These are phyloP conservation scores for Drosophila antonietae DNA, from an alignment of 2,888 invertebrate species.

Conservation along the genomic window DNA sequence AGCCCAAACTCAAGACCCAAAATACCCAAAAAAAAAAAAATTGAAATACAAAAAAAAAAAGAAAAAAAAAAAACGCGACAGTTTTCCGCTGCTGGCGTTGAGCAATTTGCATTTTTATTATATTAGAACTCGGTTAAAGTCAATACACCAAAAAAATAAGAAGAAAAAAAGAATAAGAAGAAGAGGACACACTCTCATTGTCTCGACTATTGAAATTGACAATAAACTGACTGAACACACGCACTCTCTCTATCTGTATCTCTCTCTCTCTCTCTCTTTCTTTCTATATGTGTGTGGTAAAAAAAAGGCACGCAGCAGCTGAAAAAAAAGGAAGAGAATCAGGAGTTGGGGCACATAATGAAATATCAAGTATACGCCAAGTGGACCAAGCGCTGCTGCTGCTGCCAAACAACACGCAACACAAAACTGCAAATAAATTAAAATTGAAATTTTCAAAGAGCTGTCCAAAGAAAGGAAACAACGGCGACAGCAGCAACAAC, in stretches of 20 bases:
- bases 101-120: conserved; percentile 82
- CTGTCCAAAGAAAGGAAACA: conserved; percentile 5
- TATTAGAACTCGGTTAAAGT: conserved; percentile 75
- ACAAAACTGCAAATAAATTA: conserved; percentile 40
- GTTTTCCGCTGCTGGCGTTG: conserved; percentile 53
- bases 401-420: conserved; percentile 26
- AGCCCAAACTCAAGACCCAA: not conserved
- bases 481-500: not conserved
- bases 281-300: conserved; percentile 13
- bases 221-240: conserved; percentile 33
- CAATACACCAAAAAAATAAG: conserved; percentile 53
- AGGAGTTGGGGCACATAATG: conserved; percentile 43
- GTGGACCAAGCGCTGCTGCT: conserved; percentile 40
- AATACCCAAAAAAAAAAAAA: not conserved
- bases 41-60: conserved; percentile 4
- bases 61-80: conserved; percentile 39
- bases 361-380: conserved; percentile 63
- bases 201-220: conserved; percentile 58
- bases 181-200: conserved; percentile 41
- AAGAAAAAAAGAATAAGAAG: not conserved
- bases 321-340: conserved; percentile 2
- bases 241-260: not conserved
- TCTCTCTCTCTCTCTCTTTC: not conserved
- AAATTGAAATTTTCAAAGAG: conserved; percentile 53
- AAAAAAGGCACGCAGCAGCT: conserved; percentile 35